Conservation (phyloP, 1,140 invertebrate species). For the Ephestia elutella region DNA sequence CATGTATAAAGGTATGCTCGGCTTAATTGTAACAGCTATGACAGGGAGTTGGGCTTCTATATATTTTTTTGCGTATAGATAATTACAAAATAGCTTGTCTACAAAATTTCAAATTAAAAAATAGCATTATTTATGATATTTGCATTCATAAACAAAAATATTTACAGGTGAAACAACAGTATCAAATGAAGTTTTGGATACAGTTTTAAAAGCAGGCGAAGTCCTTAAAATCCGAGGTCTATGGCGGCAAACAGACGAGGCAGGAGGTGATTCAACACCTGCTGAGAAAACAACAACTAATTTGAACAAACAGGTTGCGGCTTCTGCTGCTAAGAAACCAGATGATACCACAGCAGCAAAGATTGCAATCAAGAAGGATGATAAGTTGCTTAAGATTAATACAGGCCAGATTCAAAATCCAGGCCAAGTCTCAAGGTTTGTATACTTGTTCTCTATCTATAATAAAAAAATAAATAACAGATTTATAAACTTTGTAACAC, state of each 20-base stretch:
- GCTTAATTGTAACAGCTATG: neutral
- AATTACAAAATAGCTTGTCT: no score
- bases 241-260: conserved; percentile 78
- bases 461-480: neutral
- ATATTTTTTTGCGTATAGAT: no score
- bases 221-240: conserved; percentile 84
- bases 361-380: conserved; percentile 70
- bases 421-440: conserved; percentile 44
- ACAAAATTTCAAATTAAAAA: no score
- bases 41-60: no score
- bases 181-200: conserved; percentile 86
- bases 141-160: neutral
- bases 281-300: conserved; percentile 44
- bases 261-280: conserved; percentile 39
- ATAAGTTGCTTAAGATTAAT: conserved; percentile 64
- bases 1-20: conserved; percentile 81
- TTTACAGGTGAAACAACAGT: conserved; percentile 85
- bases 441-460: neutral
- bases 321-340: conserved; percentile 42
- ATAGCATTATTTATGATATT: no score
- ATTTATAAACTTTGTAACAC: no score
- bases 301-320: conserved; percentile 34
- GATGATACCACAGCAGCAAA: conserved; percentile 54
- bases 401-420: conserved; percentile 42
- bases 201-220: conserved; percentile 85